These are phyloP conservation scores for Polylopha cassiicola DNA, from an alignment of 2,888 invertebrate genomes.

Conservation along the genomic window DNA sequence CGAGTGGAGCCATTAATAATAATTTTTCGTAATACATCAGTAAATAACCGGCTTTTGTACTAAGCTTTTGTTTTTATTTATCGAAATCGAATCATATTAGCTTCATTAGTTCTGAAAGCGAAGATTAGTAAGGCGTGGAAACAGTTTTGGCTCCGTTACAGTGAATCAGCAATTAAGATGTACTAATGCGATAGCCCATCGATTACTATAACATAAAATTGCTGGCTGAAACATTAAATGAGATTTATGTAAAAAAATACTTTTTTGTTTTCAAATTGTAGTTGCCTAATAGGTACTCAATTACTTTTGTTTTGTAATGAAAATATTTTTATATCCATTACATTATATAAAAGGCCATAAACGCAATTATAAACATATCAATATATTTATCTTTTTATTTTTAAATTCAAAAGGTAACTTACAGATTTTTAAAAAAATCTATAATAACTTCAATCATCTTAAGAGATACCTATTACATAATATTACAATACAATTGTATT, in stretches of 20 bases:
- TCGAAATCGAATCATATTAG: conserved; percentile 5
- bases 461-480: too few relatives aligned
- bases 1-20: too few relatives aligned
- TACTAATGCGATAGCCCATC: conserved; percentile 43
- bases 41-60: neutral
- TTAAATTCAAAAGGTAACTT: too few relatives aligned
- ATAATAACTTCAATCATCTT: too few relatives aligned
- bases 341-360: too few relatives aligned
- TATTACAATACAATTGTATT: too few relatives aligned
- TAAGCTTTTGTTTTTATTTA: conserved; percentile 5
- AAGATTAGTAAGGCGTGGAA: conserved; percentile 26
- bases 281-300: too few relatives aligned
- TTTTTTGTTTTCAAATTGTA: conserved; percentile 42
- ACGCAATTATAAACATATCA: too few relatives aligned
- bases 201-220: conserved; percentile 58
- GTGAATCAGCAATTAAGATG: conserved; percentile 62
- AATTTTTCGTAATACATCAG: neutral
- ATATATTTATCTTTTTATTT: too few relatives aligned
- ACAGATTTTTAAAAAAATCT: too few relatives aligned
- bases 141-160: conserved; percentile 33
- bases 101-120: conserved; percentile 24
- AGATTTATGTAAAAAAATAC: conserved; percentile 49
- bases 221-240: conserved; percentile 44
- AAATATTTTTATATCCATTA: too few relatives aligned
- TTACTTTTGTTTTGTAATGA: conserved; percentile 19